These are phyloP conservation scores for Gallinago media DNA, from an alignment of 2,113 vertebrate genomes.

Conservation along the genomic window DNA sequence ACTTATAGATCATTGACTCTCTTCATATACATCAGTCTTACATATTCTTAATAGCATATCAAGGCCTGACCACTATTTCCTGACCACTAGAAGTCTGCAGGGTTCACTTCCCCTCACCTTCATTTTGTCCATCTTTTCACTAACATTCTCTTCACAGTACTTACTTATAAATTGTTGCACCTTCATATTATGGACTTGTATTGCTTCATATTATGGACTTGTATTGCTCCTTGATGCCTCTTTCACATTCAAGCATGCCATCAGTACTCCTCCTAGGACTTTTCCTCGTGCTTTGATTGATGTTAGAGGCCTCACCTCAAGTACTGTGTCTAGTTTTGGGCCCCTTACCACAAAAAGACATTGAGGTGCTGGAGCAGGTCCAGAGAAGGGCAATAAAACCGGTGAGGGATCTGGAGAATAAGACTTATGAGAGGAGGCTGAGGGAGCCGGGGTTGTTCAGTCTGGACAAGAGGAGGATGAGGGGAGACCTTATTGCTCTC, in stretches of 20 bases:
- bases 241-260: background rate
- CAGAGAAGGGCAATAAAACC: no score
- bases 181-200: rapidly evolving
- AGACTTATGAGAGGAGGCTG: no score
- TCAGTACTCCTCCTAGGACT: background rate
- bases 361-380: no score
- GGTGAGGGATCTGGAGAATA: no score
- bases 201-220: background rate
- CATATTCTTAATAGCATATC: background rate
- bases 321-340: no score
- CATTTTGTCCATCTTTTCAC: background rate
- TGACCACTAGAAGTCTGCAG: background rate
- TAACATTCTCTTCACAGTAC: background rate
- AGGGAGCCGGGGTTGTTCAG: no score
- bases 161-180: background rate
- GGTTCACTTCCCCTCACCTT: background rate
- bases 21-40: background rate
- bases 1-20: background rate
- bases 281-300: background rate
- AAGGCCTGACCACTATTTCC: background rate
- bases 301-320: background rate
- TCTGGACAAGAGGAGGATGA: no score
- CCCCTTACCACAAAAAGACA: no score
- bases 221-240: background rate
- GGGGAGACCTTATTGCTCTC: no score